Evolutionary conservation across 2,888 invertebrate genomes (phyloP), one percentile per base, ranked within the genome.

Genomic region (Standfussiana lucernea): DNA sequence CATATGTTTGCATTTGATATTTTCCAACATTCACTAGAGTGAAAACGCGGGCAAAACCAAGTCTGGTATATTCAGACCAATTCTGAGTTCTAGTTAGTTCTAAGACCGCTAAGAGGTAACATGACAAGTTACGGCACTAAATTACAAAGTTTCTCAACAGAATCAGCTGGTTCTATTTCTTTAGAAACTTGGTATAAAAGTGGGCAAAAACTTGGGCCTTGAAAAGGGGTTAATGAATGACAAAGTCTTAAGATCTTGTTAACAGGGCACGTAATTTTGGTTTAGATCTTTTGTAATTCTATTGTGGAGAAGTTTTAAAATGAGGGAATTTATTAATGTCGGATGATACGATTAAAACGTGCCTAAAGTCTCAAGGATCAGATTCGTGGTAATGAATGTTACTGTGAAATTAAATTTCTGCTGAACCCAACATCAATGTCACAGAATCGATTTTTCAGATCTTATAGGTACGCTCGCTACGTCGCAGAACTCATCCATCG

Each of bases 81-180:
- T 59, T 37, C 56, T 74, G 72, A 86, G 40, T 76, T 47, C 56
- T 53, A 35, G 32, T 61, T 77, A 84, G 67, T 72, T 72, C 42
- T 71, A 64, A 79, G 72, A 77, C 75, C 67, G 79, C 75, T 75
- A 86, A 65, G 45, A 76, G 50, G 50, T n/a, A 56, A 79, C 75
- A 65, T 79, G 79, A 84, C 84, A 88, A 88, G 77, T 83, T 80
- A 53, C 37, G 40, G 35, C 77, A 81, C 67, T 87, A 86, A 86
- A 87, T 87, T 83, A 86, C 68, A 45, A 86, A 88, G 76, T 87
- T 88, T 65, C 40, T 32, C 64, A 50, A 37, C 80, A 67, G 74
- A 86, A 79, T 86, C 83, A 81, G 83, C 75, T 80, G 72, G 59
- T 69, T 53, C 35, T 15, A 67, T 75, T 80, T 82, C 86, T 88